phyloP scores from a whole-genome alignment of 2,113 vertebrate genomes.

The Dasyornis broadbenti region DNA sequence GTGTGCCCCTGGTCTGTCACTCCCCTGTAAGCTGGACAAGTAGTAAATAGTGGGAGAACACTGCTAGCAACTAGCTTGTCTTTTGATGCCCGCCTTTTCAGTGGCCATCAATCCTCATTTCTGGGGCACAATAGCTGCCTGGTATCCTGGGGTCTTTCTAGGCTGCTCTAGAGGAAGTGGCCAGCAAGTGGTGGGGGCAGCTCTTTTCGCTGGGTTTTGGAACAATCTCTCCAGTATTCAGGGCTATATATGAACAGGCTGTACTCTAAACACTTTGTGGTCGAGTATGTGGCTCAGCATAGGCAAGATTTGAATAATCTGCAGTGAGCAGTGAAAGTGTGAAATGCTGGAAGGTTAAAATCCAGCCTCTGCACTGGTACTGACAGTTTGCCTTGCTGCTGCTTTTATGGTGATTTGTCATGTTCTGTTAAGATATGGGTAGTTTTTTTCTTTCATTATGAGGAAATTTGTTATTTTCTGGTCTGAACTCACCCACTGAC shows the following conservation, averaged over 20 bases:
- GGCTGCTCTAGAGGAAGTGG: background rate
- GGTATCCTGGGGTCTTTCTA: background rate
- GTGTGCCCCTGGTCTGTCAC: background rate
- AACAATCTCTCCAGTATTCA: background rate
- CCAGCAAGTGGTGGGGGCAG: background rate
- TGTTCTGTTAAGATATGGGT: background rate
- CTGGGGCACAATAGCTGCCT: background rate
- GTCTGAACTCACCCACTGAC: background rate
- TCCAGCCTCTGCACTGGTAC: background rate
- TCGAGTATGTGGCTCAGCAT: background rate
- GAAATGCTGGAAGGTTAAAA: background rate
- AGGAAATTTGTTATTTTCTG: background rate
- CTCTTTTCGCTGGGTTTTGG: background rate
- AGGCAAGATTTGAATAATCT: background rate
- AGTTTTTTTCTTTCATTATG: background rate
- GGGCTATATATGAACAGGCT: background rate
- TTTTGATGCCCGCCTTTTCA: background rate
- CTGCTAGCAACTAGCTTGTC: background rate
- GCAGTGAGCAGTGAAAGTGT: background rate
- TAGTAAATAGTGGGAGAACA: background rate
- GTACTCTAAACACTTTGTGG: background rate
- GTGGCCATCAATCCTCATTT: background rate
- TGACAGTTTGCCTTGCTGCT: background rate
- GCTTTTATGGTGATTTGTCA: background rate
- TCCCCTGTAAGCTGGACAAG: rapidly evolving